Percentiles rank a stretch among this genome's conserved stretches.
These are phyloP conservation scores for Dioctria linearis DNA, from an alignment of 2,888 invertebrate genomes.

Conservation along the genomic window DNA sequence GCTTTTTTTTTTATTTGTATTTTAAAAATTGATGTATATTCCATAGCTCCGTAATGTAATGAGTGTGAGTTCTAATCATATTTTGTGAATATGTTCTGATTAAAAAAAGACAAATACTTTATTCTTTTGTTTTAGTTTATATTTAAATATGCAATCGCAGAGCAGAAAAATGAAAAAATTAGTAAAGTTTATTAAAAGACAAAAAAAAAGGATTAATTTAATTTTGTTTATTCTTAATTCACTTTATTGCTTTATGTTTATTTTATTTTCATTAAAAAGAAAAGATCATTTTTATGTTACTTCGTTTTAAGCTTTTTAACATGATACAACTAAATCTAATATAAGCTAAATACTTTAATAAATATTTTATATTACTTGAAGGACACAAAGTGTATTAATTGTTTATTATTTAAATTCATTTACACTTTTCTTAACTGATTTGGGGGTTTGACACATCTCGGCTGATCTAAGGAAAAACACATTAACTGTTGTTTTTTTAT, in stretches of 20 bases:
- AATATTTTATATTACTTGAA: background rate
- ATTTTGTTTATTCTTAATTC: background rate
- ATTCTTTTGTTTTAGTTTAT: background rate
- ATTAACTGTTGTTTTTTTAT: no score
- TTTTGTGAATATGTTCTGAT: conserved; percentile 19
- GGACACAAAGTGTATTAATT: background rate
- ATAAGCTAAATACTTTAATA: background rate
- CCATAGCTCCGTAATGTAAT: conserved; percentile 6
- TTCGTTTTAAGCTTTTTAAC: background rate
- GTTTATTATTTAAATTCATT: no score
- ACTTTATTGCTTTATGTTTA: background rate
- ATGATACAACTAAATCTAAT: background rate
- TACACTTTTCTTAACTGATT: no score
- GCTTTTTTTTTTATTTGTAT: background rate
- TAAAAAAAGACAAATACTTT: background rate
- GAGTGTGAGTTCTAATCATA: conserved; percentile 54
- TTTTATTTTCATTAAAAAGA: background rate
- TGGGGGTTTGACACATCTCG: no score
- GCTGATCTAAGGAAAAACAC: no score
- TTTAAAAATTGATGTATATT: background rate
- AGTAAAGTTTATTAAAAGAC: background rate
- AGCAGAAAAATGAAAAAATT: background rate
- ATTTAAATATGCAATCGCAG: background rate
- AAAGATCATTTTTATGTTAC: background rate
- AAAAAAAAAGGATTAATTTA: background rate